Conservation (phyloP, 2,113 vertebrate genomes). For the Dascyllus trimaculatus region DNA sequence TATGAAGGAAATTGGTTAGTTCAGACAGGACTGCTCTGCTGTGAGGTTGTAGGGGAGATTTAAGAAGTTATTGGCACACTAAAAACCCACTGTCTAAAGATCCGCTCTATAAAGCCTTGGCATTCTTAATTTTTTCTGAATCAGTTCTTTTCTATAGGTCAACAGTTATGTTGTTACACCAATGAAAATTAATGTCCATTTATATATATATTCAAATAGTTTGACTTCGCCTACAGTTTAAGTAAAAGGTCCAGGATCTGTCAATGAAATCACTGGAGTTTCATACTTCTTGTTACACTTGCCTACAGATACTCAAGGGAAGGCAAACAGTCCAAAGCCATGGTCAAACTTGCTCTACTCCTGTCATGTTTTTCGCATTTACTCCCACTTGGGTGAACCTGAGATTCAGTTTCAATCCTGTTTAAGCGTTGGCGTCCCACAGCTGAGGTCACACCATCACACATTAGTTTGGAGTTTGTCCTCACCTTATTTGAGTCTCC, state of each 20-base stretch:
- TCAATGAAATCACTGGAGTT: conserved; percentile 42
- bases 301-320: conserved; percentile 24
- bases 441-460: conserved; percentile 50
- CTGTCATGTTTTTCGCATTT: conserved; percentile 67
- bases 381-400: conserved; percentile 56
- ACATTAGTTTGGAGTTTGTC: conserved; percentile 14
- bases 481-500: conserved; percentile 15
- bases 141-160: background rate
- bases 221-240: conserved; percentile 23
- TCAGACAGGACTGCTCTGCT: conserved; percentile 30
- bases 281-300: conserved; percentile 36
- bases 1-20: conserved; percentile 62
- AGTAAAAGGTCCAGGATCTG: conserved; percentile 29
- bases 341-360: conserved; percentile 27
- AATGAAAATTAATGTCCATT: background rate
- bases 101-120: background rate
- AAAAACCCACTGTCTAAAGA: conserved; percentile 4
- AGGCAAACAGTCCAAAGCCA: conserved; percentile 7
- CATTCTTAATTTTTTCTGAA: background rate
- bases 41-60: conserved; percentile 14
- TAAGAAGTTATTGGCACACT: conserved; percentile 27
- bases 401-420: conserved; percentile 40
- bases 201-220: conserved; percentile 29
- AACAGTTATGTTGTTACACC: background rate
- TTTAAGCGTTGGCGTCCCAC: conserved; percentile 22